Evolutionary conservation across 2,888 invertebrate species (phyloP).

Genomic region (Blomia tropicalis): DNA sequence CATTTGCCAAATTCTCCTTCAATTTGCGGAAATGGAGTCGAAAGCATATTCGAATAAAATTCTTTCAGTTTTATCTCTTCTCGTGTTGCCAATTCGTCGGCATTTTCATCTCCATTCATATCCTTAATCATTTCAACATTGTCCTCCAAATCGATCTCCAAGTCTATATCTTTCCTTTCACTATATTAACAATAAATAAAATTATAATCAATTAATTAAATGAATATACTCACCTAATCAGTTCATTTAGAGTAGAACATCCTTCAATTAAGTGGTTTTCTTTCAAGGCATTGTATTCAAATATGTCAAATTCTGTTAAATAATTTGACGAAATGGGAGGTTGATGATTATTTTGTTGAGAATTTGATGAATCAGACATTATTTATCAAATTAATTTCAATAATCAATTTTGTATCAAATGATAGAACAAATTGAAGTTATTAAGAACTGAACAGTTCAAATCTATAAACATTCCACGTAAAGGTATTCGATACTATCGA

Average conservation of each 20-base stretch:
- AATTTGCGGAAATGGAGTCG: slow-evolving; percentile 20
- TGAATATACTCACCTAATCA: neutral
- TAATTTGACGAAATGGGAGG: neutral
- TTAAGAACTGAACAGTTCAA: too few relatives aligned
- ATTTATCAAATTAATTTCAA: too few relatives aligned
- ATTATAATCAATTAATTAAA: neutral
- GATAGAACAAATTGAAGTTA: too few relatives aligned
- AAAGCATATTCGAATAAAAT: neutral
- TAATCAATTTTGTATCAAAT: too few relatives aligned
- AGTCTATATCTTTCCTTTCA: neutral
- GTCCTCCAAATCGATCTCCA: neutral
- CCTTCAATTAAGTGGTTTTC: neutral
- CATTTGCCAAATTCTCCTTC: slow-evolving; percentile 29
- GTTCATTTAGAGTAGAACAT: neutral
- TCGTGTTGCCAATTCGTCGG: neutral
- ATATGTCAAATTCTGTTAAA: neutral
- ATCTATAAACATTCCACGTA: too few relatives aligned
- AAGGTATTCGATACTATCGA: neutral
- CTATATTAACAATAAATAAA: neutral
- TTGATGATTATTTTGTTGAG: too few relatives aligned
- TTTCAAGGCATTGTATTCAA: neutral
- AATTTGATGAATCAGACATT: too few relatives aligned
- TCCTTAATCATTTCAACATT: neutral
- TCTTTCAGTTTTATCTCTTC: neutral
- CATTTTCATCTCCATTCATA: neutral